Percentiles rank a stretch among this genome's conserved stretches.
These are phyloP conservation scores for Actinemys pallida DNA, from an alignment of 2,113 vertebrate genomes.

Conservation along the genomic window DNA sequence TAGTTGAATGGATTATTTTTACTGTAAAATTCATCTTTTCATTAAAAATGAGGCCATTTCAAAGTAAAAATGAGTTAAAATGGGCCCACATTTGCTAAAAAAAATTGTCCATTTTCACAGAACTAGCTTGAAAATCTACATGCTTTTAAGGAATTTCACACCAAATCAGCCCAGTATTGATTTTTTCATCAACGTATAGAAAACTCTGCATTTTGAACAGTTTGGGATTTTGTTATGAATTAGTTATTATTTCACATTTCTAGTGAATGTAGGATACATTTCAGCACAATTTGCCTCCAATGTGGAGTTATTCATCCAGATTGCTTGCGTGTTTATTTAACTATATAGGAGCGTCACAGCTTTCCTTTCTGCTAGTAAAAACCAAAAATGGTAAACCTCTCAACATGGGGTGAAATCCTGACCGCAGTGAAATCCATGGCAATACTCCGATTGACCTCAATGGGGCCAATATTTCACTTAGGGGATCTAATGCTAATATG, in stretches of 20 bases:
- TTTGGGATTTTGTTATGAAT: background rate
- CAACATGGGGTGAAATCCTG: background rate
- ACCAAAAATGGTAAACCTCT: background rate
- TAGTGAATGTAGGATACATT: rapidly evolving
- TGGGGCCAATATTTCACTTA: background rate
- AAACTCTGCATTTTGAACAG: background rate
- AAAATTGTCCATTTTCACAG: background rate
- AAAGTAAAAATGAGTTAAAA: conserved; percentile 11
- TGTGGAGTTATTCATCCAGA: conserved; percentile 34
- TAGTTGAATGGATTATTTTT: background rate
- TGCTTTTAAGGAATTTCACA: background rate
- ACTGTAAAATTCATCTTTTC: background rate
- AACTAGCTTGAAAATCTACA: background rate
- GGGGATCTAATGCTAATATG: background rate
- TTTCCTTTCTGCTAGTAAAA: conserved; percentile 32
- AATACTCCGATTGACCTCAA: background rate
- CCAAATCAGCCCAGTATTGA: background rate
- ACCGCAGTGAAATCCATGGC: background rate
- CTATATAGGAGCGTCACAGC: background rate
- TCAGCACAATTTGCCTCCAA: conserved; percentile 24
- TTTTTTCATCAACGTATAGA: background rate
- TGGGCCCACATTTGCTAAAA: background rate
- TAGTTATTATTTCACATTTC: rapidly evolving
- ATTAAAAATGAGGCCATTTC: background rate
- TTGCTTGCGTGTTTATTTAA: conserved; percentile 26